Conservation (phyloP, 2,797 vertebrate genomes). For the Spinibarbus caldwelli region DNA sequence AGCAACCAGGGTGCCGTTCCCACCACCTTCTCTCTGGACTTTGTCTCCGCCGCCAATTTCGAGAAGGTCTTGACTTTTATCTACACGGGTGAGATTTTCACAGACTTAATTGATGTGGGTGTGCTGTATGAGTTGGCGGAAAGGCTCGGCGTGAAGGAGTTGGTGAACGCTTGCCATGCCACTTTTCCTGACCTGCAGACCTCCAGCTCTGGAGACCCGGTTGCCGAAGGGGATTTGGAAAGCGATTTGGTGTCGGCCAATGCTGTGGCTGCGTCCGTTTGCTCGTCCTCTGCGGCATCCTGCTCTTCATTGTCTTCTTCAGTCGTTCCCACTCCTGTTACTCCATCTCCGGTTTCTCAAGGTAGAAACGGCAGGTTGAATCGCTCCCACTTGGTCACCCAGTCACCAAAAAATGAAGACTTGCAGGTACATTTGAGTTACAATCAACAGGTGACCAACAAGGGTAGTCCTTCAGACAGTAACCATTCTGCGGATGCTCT, state of each 20-base stretch:
- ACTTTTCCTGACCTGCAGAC: slow-evolving; percentile 94
- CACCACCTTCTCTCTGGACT: slow-evolving; percentile 88
- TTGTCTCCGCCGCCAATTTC: slow-evolving; percentile 91
- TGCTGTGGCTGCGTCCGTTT: slow-evolving; percentile 60
- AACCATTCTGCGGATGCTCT: slow-evolving; percentile 60
- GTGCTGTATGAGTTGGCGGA: slow-evolving; percentile 95
- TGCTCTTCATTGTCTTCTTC: slow-evolving; percentile 79
- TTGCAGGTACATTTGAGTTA: slow-evolving; percentile 72
- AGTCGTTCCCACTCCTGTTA: slow-evolving; percentile 72
- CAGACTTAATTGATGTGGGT: slow-evolving; percentile 92
- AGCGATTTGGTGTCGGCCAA: slow-evolving; percentile 61
- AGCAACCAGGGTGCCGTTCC: slow-evolving; percentile 67
- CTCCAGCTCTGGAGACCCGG: slow-evolving; percentile 73
- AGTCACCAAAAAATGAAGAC: slow-evolving; percentile 84
- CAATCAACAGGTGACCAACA: slow-evolving; percentile 63
- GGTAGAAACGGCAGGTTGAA: slow-evolving; percentile 32
- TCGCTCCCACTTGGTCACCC: slow-evolving; percentile 47
- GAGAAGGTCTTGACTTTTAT: slow-evolving; percentile 96
- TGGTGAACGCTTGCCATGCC: slow-evolving; percentile 89
- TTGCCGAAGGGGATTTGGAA: slow-evolving; percentile 56
- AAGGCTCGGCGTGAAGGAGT: slow-evolving; percentile 86
- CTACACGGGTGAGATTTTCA: slow-evolving; percentile 93
- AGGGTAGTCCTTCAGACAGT: slow-evolving; percentile 61
- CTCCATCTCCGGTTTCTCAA: slow-evolving; percentile 69
- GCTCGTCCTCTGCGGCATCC: slow-evolving; percentile 74